phyloP scores from a whole-genome alignment of 2,797 vertebrate genomes.

The Chelon labrosus region DNA sequence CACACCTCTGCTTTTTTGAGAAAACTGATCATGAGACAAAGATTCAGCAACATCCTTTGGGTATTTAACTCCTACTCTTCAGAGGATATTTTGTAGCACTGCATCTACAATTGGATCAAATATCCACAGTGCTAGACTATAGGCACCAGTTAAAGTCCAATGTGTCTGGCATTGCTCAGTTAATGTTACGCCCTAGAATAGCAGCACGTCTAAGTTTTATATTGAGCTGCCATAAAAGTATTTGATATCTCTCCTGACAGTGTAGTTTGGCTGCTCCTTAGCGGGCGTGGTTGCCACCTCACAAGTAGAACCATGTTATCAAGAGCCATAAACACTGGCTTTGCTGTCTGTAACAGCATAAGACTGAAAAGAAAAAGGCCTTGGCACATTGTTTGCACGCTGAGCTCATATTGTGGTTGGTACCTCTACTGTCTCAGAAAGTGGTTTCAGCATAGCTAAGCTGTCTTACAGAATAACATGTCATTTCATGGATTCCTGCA shows the following conservation, averaged over 20 bases:
- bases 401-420: slow-evolving; percentile 8
- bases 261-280: slow-evolving; percentile 6
- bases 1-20: background rate
- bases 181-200: slow-evolving; percentile 28
- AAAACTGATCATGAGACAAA: background rate
- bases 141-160: slow-evolving; percentile 4
- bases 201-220: slow-evolving; percentile 5
- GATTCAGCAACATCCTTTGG: background rate
- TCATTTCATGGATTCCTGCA: background rate
- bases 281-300: background rate
- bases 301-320: slow-evolving; percentile 4
- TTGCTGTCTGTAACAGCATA: background rate
- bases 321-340: background rate
- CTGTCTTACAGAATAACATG: background rate
- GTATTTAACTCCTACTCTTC: background rate
- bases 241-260: background rate
- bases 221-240: background rate
- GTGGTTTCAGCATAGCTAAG: background rate
- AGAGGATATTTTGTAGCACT: background rate
- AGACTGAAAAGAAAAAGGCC: slow-evolving; percentile 1
- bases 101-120: slow-evolving; percentile 16
- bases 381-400: background rate
- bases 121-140: background rate
- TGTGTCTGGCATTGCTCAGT: slow-evolving; percentile 18
- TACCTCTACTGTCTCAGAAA: background rate